These are phyloP conservation scores for Semnornis frantzii DNA, from an alignment of 2,113 vertebrate species.

Conservation along the genomic window DNA sequence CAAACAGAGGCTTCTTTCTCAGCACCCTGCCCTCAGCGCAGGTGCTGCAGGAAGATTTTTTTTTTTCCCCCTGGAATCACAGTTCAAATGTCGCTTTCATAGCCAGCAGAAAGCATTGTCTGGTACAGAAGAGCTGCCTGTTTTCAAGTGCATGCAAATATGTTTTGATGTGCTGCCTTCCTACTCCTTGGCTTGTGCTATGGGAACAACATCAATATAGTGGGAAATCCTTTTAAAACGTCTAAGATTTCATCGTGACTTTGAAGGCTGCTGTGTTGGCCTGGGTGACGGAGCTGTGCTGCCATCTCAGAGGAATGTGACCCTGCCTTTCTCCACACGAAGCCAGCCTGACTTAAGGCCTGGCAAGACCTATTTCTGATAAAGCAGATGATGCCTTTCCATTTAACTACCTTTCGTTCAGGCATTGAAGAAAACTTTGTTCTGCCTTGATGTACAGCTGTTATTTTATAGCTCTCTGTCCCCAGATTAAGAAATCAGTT, in stretches of 20 bases:
- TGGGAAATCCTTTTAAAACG: conserved; percentile 59
- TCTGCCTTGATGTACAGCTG: conserved; percentile 44
- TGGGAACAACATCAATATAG: conserved; percentile 54
- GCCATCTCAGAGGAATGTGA: conserved; percentile 22
- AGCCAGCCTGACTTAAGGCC: neutral
- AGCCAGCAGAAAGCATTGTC: neutral
- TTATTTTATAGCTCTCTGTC: conserved; percentile 40
- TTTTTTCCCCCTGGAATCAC: neutral
- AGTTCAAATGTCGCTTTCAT: neutral
- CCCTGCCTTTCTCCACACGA: neutral
- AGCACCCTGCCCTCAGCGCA: neutral
- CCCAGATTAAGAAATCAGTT: neutral
- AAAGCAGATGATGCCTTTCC: conserved; percentile 14
- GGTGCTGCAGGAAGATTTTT: neutral
- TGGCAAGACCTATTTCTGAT: conserved; percentile 1
- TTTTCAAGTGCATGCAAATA: conserved; percentile 4
- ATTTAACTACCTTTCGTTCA: conserved; percentile 24
- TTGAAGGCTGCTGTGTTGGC: conserved; percentile 37
- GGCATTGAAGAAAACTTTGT: neutral
- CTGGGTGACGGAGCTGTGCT: conserved; percentile 4
- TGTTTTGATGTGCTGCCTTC: conserved; percentile 64
- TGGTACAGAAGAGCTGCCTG: neutral
- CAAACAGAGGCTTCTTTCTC: neutral
- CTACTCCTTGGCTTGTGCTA: conserved; percentile 56
- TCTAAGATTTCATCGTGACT: conserved; percentile 63